These are phyloP conservation scores for Heliconius nattereri DNA, from an alignment of 1,140 invertebrate genomes.

Conservation along the genomic window DNA sequence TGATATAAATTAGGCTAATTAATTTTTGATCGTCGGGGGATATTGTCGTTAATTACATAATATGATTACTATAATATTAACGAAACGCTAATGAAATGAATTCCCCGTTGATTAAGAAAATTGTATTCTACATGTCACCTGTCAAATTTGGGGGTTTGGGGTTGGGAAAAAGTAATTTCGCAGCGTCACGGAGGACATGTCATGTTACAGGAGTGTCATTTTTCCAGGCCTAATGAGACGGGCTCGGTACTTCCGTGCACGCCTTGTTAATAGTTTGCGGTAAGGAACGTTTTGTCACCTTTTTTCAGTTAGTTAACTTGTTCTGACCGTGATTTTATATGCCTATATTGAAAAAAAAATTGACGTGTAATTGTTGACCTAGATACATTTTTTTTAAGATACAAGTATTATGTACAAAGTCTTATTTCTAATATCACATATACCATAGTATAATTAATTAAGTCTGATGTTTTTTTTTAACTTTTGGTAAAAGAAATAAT, in stretches of 20 bases:
- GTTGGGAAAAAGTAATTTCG: conserved; percentile 25
- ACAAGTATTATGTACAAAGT: too few relatives aligned
- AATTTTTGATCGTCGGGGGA: not conserved
- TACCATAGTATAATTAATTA: too few relatives aligned
- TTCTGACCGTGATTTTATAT: not conserved
- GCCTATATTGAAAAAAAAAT: not conserved
- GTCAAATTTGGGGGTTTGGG: conserved; percentile 35
- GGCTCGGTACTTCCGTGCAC: conserved; percentile 18
- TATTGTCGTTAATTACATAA: not conserved
- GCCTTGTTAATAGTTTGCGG: conserved; percentile 17
- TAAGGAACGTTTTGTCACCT: not conserved
- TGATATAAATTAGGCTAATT: not conserved
- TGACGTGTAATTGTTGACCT: not conserved
- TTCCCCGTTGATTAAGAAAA: conserved; percentile 27
- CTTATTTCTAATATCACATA: too few relatives aligned
- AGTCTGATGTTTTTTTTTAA: too few relatives aligned
- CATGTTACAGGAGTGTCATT: conserved; percentile 38
- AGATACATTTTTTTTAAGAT: too few relatives aligned
- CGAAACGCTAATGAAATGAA: conserved; percentile 18
- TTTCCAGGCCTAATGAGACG: conserved; percentile 27
- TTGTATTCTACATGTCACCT: conserved; percentile 29
- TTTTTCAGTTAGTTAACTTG: not conserved
- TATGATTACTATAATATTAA: not conserved
- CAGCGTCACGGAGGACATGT: conserved; percentile 23
- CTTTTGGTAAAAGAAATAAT: too few relatives aligned